Evolutionary conservation across 2,888 invertebrate genomes (phyloP).

Genomic region (Serripes groenlandicus): DNA sequence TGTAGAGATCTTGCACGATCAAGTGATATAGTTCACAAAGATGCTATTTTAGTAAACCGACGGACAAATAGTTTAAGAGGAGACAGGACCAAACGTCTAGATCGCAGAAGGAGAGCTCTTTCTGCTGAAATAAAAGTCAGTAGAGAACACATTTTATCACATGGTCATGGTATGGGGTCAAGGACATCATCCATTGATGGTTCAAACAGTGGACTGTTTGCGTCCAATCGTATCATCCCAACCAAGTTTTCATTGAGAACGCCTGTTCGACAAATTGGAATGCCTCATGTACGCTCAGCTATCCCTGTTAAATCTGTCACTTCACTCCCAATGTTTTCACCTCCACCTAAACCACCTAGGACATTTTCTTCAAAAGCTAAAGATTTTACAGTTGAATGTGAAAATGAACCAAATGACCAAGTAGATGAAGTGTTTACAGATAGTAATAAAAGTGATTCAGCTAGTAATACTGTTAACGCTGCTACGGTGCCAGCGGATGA

Average conservation of each 20-base stretch:
- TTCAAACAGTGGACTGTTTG: conserved; percentile 49
- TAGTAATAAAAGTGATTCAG: background rate
- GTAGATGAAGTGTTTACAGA: background rate
- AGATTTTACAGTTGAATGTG: conserved; percentile 21
- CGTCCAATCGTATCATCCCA: conserved; percentile 44
- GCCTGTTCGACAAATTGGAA: conserved; percentile 51
- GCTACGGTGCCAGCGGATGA: background rate
- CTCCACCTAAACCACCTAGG: conserved; percentile 72
- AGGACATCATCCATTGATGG: conserved; percentile 36
- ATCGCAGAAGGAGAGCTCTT: conserved; percentile 52
- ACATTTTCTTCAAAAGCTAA: conserved; percentile 49
- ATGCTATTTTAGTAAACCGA: conserved; percentile 10
- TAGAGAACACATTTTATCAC: conserved; percentile 34
- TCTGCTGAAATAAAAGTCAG: conserved; percentile 55
- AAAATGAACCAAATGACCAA: background rate
- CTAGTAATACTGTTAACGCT: background rate
- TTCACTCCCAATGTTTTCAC: conserved; percentile 51
- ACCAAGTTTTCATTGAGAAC: conserved; percentile 64
- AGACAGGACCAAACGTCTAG: conserved; percentile 36
- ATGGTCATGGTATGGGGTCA: background rate
- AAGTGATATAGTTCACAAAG: conserved; percentile 33
- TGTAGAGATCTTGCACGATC: conserved; percentile 32
- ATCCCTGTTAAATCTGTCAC: conserved; percentile 57
- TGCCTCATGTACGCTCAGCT: conserved; percentile 33
- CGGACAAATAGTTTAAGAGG: conserved; percentile 43